A percentile compares a stretch with the other conserved stretches of the same genome.
Conservation (phyloP, 2,888 invertebrate genomes). For the Parelbella ahira region DNA sequence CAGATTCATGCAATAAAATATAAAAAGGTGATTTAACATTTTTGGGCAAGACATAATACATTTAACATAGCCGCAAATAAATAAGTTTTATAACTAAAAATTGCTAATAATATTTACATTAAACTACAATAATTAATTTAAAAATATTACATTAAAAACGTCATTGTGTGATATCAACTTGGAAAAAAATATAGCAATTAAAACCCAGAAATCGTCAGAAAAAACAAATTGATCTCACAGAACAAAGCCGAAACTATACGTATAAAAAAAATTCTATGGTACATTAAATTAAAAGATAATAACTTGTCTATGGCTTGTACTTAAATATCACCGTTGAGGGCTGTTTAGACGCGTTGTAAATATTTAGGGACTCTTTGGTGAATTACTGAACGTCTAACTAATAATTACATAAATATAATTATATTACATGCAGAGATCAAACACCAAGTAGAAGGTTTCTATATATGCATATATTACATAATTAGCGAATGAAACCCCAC, state of each 20-base stretch:
- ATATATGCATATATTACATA: no score
- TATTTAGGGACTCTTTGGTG: constrained; percentile 49
- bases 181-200: background rate
- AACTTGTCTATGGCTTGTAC: constrained; percentile 33
- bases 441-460: no score
- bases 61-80: constrained; percentile 31
- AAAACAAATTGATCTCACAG: constrained; percentile 12
- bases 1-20: constrained; percentile 4
- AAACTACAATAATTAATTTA: constrained; percentile 10
- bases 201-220: background rate
- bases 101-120: constrained; percentile 22
- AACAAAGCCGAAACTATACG: constrained; percentile 28
- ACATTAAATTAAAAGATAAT: constrained; percentile 32
- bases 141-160: no score
- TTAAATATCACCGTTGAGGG: constrained; percentile 27
- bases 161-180: background rate
- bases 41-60: constrained; percentile 29
- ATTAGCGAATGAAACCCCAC: no score
- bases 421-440: background rate
- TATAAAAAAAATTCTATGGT: constrained; percentile 36
- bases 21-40: constrained; percentile 2
- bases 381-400: constrained; percentile 34
- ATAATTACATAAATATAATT: constrained; percentile 27
- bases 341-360: constrained; percentile 11
- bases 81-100: constrained; percentile 25